Evolutionary conservation across 2,888 invertebrate species (phyloP), one percentile per base, ranked within the genome.

Genomic region (Drosophila meridiana): DNA sequence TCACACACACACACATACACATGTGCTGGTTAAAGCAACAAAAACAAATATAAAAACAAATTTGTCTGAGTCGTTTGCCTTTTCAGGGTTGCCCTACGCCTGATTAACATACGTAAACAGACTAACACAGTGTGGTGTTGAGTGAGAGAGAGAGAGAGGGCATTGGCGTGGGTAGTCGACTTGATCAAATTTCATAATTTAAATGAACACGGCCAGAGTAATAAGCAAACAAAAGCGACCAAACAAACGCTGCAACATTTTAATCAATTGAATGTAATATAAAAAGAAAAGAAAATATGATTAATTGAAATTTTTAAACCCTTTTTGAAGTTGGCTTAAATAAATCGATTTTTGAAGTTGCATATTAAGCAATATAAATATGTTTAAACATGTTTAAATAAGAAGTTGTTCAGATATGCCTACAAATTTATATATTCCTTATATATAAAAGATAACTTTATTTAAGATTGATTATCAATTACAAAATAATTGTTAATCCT

Each of bases 171-270:
- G 32, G 50, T n/a, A 20, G 40, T 50, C 59, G 42, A 74, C 80
- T 88, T 88, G 78, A 89, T 89, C 80, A 85, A 85, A 85, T 80
- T 85, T 88, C 68, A 89, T 89, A 88, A 85, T 89, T 89, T 85
- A 81, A 89, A 86, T 83, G 72, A 74, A 63, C 70, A 69, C 9
- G 32, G 14, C 59, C 83, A 69, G 87, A 72, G 76, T 65, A 38
- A 69, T 53, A 61, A 68, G 82, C 57, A 80, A 76, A 70, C 56
- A 69, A 69, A 60, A 13, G 9, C n/a, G 4, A 34, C 11, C 26
- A 38, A 53, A 58, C 69, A 70, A 65, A 69, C 50, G 52, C 9
- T 62, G 13, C 63, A 64, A 55, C 68, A 67, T 77, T 89, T 75
- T 43, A 63, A 60, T 43, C 75, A 55, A 78, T 76, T 78, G 52